Conservation (phyloP, 2,888 invertebrate genomes). For the Actias luna region DNA sequence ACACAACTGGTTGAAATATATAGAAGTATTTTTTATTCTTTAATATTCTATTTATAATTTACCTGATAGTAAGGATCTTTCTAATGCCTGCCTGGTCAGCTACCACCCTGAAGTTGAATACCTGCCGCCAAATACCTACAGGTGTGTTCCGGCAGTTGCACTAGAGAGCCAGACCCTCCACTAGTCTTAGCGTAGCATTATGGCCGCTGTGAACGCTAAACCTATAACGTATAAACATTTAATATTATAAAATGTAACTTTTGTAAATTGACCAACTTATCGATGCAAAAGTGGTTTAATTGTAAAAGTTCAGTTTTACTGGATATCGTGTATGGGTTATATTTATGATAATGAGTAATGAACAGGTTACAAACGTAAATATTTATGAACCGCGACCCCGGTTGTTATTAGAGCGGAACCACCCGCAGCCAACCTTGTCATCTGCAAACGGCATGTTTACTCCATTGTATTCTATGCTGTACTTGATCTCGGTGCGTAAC, state of each 20-base stretch:
- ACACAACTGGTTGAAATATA: no score
- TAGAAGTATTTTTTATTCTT: no score
- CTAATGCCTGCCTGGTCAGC: no score
- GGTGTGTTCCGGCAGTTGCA: no score
- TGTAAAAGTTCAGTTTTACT: not conserved
- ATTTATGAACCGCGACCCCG: conserved; percentile 42
- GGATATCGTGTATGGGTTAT: not conserved
- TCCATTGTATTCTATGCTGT: conserved; percentile 23
- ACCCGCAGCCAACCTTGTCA: conserved; percentile 38
- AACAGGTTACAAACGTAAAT: conserved; percentile 23
- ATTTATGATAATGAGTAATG: not conserved
- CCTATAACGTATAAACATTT: no score
- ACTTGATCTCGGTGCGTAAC: conserved; percentile 19
- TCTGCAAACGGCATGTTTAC: conserved; percentile 29
- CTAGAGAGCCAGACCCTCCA: no score
- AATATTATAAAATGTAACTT: not conserved
- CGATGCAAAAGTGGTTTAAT: not conserved
- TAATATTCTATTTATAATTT: no score
- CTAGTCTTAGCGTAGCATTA: no score
- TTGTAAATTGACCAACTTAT: not conserved
- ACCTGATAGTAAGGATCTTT: no score
- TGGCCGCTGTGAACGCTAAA: no score
- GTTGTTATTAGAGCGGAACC: conserved; percentile 56
- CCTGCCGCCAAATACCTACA: no score
- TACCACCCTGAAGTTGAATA: no score